Conservation (phyloP, 1,140 invertebrate species). For the Saccostrea echinata region DNA sequence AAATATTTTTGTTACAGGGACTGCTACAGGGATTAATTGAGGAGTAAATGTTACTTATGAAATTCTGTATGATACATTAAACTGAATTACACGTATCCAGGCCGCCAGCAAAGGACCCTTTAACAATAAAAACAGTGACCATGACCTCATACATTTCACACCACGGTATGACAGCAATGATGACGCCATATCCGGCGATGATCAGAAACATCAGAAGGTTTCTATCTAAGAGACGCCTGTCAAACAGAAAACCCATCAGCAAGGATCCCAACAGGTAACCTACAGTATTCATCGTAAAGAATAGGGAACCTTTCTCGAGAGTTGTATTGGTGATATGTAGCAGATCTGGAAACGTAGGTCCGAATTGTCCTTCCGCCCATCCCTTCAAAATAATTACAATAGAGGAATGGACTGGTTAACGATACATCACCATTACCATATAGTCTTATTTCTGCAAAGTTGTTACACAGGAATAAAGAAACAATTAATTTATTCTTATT, state of each 20-base stretch:
- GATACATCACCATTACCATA: background rate
- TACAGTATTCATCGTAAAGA: constrained; percentile 64
- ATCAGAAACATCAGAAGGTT: constrained; percentile 57
- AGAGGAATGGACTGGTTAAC: background rate
- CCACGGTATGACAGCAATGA: constrained; percentile 63
- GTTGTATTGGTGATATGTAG: constrained; percentile 66
- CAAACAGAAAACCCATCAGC: constrained; percentile 65
- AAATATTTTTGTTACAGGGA: too few relatives aligned
- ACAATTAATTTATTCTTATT: too few relatives aligned
- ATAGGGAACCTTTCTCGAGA: constrained; percentile 60
- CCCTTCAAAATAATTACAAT: constrained; percentile 68
- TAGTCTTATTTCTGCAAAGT: background rate
- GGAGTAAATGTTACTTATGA: too few relatives aligned
- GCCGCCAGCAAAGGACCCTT: constrained; percentile 71
- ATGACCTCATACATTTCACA: constrained; percentile 60
- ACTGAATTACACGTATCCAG: constrained; percentile 70
- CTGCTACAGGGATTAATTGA: too few relatives aligned
- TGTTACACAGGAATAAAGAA: too few relatives aligned
- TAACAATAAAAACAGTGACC: constrained; percentile 61
- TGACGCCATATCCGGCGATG: constrained; percentile 57
- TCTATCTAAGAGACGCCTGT: constrained; percentile 60
- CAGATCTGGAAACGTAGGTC: constrained; percentile 75
- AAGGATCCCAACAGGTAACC: constrained; percentile 69
- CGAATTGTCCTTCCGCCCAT: constrained; percentile 71
- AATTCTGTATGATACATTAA: background rate